Evolutionary conservation across 2,113 vertebrate genomes (phyloP).

Genomic region (Cyanistes caeruleus): DNA sequence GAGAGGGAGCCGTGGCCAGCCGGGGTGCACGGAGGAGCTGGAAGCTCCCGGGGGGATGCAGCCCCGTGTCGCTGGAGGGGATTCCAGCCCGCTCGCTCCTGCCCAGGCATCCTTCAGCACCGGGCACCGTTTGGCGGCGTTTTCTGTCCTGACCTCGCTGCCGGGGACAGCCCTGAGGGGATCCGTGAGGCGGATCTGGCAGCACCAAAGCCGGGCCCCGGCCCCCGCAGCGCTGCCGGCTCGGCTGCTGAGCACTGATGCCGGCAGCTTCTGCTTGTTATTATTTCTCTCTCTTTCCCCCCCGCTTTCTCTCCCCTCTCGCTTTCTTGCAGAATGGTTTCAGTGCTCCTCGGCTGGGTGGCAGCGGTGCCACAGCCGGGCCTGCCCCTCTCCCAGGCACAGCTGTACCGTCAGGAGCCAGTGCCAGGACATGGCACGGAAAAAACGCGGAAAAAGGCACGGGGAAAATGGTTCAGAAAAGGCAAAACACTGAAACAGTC

Average conservation of each 20-base stretch:
- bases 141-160: not conserved
- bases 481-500: not conserved
- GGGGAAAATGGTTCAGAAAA: not conserved
- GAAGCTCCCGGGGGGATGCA: not conserved
- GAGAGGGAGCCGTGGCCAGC: accelerated
- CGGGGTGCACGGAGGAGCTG: not conserved
- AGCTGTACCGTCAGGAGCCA: not conserved
- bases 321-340: not conserved
- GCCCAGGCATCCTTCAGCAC: not conserved
- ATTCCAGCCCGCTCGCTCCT: not conserved
- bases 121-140: accelerated
- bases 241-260: not conserved
- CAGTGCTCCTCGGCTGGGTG: not conserved
- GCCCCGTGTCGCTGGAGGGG: not conserved
- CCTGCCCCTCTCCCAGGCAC: not conserved
- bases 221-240: not conserved
- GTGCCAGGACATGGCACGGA: accelerated
- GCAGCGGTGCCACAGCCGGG: not conserved
- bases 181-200: not conserved
- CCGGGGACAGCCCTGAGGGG: not conserved
- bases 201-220: not conserved
- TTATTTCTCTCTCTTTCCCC: not conserved
- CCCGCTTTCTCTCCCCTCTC: too few species aligned
- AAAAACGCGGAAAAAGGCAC: not conserved
- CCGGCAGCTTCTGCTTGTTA: not conserved